Base-by-base conservation (phyloP, 2,888 invertebrate species). In the Cerastis leucographa region DNA sequence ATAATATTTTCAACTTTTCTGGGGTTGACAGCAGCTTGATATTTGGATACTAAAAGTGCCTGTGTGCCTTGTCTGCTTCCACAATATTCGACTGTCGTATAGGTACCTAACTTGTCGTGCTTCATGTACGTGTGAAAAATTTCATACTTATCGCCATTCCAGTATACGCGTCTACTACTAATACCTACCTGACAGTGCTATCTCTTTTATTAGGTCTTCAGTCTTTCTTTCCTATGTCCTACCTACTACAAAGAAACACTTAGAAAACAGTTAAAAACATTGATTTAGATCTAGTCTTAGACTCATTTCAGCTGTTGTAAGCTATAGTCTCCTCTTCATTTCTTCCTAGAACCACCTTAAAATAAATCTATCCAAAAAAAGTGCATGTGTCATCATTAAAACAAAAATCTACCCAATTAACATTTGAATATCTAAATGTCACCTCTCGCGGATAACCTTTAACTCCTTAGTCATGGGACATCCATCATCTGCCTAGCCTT, bases 381-480 rank as follows among this genome's bases (percentile, higher is more conserved):
- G 29, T 56, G 5, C 46, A 56, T 59, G 42, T 44, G 49, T 51
- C 49, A 56, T 46, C 14, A 22, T 17, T 59, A 14, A 1, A 44
- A 44, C 42, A 65, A 78, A 59, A n/a, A 65, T 12, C 6, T 54
- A 29, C n/a, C 40, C 46, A 65, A 11, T 22, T 35, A 40, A 62
- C 2, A 35, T 11, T 11, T 0, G 1, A 8, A n/a, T 40, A 11
- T 35, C 22, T 42, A 49, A 74, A 44, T 42, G 83, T 66, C 78
- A 77, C n/a, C 40, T 54, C 17, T 51, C 56, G 19, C 19, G 11
- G 44, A 79, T 29, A 65, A 56, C 40, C 64, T 59, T 25, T 51
- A 71, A 70, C 51, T 84, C 80, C 59, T 71, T 71, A 46, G 17
- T 42, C 64, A 80, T 46, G 65, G 29, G 46, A 46, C 51, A 22